Evolutionary conservation across 2,888 invertebrate genomes (phyloP).

Genomic region (Protonemura montana): DNA sequence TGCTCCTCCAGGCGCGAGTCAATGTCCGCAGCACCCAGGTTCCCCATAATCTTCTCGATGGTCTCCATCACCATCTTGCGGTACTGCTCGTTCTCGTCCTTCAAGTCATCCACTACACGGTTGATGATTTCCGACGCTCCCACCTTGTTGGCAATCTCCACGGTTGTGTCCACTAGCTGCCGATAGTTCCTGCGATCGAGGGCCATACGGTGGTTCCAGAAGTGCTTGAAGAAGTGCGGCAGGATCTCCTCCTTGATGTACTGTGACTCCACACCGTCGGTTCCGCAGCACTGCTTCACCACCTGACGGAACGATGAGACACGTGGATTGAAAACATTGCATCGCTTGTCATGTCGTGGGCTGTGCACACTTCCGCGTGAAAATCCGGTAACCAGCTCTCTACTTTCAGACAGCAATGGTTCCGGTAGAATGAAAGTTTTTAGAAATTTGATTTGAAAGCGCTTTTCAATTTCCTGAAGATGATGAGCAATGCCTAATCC

Average conservation of each 20-base stretch:
- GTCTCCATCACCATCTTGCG: conserved; percentile 99
- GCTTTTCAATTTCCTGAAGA: no score
- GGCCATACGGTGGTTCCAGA: conserved; percentile 99
- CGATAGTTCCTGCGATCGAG: conserved; percentile 93
- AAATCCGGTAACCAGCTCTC: no score
- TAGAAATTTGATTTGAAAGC: no score
- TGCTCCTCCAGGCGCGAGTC: conserved; percentile 98
- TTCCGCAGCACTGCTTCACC: conserved; percentile 99
- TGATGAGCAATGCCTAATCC: no score
- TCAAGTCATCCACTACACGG: conserved; percentile 97
- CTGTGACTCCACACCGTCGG: conserved; percentile 99
- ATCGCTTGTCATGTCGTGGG: no score
- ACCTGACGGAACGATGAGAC: conserved; percentile 57
- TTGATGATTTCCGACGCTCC: conserved; percentile 99
- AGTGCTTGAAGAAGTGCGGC: conserved; percentile 98
- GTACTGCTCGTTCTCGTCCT: conserved; percentile 99
- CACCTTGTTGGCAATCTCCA: conserved; percentile 99
- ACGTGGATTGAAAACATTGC: no score
- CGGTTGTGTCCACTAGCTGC: conserved; percentile 95
- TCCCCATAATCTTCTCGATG: conserved; percentile 98
- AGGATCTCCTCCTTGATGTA: conserved; percentile 99
- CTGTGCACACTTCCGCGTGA: no score
- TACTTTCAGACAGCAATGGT: no score
- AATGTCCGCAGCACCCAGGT: conserved; percentile 96
- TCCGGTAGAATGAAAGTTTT: no score